phyloP scores from a whole-genome alignment of 2,113 vertebrate genomes.

The Cochlearius cochlearius region DNA sequence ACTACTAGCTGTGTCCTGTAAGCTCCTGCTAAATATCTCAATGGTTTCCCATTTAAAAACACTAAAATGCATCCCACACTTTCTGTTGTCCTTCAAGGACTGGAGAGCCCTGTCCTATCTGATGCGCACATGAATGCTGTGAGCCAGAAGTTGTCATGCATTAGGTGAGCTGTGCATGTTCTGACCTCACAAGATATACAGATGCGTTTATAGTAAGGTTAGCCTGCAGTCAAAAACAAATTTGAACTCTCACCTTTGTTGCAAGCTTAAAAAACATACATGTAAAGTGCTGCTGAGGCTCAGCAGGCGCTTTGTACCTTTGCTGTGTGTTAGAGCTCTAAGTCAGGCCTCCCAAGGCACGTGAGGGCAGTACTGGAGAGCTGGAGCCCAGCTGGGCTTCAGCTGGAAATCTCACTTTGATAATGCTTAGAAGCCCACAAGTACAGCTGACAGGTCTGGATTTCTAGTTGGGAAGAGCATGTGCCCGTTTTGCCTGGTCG shows the following conservation, averaged over 20 bases:
- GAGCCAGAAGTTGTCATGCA: rapidly evolving
- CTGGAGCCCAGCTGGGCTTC: background rate
- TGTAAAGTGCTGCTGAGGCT: background rate
- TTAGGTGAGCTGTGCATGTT: background rate
- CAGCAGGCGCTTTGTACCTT: background rate
- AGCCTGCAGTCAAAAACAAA: background rate
- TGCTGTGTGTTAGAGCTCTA: background rate
- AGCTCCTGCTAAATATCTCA: background rate
- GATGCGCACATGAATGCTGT: rapidly evolving
- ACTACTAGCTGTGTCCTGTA: background rate
- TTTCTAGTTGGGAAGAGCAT: background rate
- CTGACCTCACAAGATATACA: background rate
- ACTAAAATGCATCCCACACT: background rate
- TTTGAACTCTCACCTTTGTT: background rate
- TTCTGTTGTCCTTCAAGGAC: background rate
- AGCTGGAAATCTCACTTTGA: background rate
- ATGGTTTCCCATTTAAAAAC: background rate
- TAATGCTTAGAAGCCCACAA: background rate
- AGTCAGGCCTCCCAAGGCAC: background rate
- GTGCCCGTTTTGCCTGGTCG: background rate
- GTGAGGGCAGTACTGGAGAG: background rate
- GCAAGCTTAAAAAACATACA: background rate
- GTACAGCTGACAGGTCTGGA: background rate
- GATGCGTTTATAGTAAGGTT: background rate
- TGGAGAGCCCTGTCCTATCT: background rate